These are phyloP conservation scores for Diplosoma virens DNA, from an alignment of 23 tunicate species.

Conservation along the genomic window DNA sequence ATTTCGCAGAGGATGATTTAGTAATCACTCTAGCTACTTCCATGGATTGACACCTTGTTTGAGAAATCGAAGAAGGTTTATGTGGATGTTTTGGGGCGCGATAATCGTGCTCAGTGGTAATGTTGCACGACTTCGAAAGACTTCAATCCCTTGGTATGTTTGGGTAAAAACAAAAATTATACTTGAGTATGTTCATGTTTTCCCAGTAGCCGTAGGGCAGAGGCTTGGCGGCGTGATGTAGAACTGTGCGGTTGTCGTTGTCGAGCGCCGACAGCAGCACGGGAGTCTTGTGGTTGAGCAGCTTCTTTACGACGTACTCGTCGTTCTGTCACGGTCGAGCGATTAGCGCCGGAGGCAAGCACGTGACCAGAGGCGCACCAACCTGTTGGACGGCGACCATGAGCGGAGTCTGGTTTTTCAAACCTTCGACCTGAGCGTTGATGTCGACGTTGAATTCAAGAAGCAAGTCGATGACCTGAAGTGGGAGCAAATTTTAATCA, in stretches of 20 bases:
- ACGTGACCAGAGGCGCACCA: background rate
- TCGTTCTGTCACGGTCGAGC: slow-evolving; percentile 52
- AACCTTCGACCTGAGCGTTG: slow-evolving; percentile 89
- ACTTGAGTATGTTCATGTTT: slow-evolving; percentile 83
- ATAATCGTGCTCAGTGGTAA: too few relatives aligned
- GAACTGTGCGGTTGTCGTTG: slow-evolving; percentile 84
- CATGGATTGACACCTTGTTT: too few relatives aligned
- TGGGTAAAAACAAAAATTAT: background rate
- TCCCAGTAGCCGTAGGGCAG: slow-evolving; percentile 98
- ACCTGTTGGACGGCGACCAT: slow-evolving; percentile 98
- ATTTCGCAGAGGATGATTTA: too few relatives aligned
- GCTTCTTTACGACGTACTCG: slow-evolving; percentile 75
- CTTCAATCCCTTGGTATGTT: too few relatives aligned
- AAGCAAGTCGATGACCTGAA: slow-evolving; percentile 83
- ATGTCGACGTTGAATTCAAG: slow-evolving; percentile 93
- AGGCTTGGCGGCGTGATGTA: slow-evolving; percentile 93
- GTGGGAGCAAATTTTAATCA: too few relatives aligned
- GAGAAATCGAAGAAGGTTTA: too few relatives aligned
- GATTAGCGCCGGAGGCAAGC: background rate
- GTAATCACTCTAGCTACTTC: too few relatives aligned
- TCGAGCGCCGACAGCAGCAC: slow-evolving; percentile 88
- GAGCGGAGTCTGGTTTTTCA: slow-evolving; percentile 83
- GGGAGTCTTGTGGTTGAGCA: slow-evolving; percentile 90
- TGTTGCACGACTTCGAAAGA: too few relatives aligned
- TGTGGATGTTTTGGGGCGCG: too few relatives aligned